Evolutionary conservation across 2,113 vertebrate species (phyloP).

Genomic region (Ceuthmochares aereus): DNA sequence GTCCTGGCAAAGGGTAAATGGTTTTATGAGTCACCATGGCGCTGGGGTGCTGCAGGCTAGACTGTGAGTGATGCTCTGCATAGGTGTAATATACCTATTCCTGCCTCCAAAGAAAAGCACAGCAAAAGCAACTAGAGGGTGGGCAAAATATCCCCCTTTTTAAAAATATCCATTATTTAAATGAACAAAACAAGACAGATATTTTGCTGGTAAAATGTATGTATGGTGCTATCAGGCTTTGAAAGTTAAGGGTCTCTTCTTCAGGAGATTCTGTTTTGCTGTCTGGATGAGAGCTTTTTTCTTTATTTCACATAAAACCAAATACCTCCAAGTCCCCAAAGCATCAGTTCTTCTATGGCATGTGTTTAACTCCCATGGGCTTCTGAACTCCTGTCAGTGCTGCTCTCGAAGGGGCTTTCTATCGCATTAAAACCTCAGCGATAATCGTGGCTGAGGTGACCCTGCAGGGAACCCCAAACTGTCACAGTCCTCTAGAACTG

Average conservation of each 20-base stretch:
- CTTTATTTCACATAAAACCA: background rate
- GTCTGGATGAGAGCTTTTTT: background rate
- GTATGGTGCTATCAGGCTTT: background rate
- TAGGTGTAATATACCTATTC: background rate
- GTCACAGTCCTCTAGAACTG: background rate
- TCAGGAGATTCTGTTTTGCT: background rate
- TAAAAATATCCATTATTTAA: background rate
- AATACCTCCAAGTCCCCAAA: background rate
- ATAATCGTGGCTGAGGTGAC: background rate
- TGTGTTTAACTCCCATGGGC: fast-evolving
- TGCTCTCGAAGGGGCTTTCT: background rate
- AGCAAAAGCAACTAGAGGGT: background rate
- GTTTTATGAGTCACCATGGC: fast-evolving
- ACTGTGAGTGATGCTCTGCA: background rate
- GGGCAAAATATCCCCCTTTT: background rate
- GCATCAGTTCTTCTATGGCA: background rate
- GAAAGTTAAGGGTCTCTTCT: background rate
- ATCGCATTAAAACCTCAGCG: background rate
- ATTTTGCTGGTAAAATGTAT: background rate
- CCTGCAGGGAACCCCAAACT: background rate
- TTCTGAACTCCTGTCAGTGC: background rate
- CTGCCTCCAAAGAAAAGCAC: background rate
- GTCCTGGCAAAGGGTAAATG: background rate
- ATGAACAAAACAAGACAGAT: background rate
- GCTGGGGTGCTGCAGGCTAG: fast-evolving